These are phyloP conservation scores for Stenopsyche tienmushanensis DNA, from an alignment of 1,140 invertebrate species.

Conservation along the genomic window DNA sequence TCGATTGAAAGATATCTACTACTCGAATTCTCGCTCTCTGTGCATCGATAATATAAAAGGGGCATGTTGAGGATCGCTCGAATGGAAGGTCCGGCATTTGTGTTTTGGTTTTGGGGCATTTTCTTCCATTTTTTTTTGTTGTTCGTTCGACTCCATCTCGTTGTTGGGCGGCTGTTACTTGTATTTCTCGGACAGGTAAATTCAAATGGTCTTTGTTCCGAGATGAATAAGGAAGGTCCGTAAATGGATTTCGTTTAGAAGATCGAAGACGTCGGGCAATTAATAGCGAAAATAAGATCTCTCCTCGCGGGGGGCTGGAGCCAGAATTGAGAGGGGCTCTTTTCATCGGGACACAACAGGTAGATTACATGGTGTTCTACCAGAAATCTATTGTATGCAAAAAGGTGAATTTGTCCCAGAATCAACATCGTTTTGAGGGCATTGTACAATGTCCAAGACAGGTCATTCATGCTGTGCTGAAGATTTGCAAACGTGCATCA, in stretches of 20 bases:
- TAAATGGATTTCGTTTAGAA: slow-evolving; percentile 9
- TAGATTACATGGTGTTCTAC: background rate
- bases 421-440: no score
- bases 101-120: background rate
- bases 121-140: background rate
- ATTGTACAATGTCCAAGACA: no score
- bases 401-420: no score
- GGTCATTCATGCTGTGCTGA: no score
- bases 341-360: background rate
- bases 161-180: background rate
- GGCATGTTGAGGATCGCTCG: background rate
- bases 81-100: background rate
- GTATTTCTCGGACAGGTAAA: slow-evolving; percentile 18
- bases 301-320: background rate
- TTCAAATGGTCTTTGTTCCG: slow-evolving; percentile 14
- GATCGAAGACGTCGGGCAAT: background rate
- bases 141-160: background rate
- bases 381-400: background rate
- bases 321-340: background rate
- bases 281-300: background rate
- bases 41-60: no score
- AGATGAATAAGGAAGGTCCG: background rate
- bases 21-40: no score
- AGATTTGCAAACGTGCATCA: no score
- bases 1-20: no score